Conservation (phyloP, 1,140 invertebrate species). For the Bombus cullumanus region DNA sequence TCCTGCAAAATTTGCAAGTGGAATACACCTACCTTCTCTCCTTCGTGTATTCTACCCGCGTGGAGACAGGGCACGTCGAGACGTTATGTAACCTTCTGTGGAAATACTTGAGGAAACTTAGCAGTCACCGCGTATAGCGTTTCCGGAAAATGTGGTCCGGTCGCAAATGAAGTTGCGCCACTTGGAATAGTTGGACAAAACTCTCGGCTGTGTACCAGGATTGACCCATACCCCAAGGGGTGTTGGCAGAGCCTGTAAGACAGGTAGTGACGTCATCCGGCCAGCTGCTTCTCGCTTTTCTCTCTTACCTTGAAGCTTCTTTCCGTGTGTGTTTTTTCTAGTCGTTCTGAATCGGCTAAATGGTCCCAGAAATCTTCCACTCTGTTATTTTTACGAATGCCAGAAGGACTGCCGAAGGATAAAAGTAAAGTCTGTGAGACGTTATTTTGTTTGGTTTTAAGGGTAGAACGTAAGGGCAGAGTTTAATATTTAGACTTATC, state of each 20-base stretch:
- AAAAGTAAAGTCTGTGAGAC: not conserved
- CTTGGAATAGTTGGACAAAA: conserved; percentile 49
- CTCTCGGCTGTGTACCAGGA: conserved; percentile 34
- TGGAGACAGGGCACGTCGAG: not conserved
- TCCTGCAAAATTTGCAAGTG: not conserved
- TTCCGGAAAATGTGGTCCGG: not conserved
- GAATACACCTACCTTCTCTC: not conserved
- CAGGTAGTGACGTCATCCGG: conserved; percentile 79
- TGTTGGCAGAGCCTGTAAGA: conserved; percentile 71
- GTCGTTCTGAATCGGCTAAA: not conserved
- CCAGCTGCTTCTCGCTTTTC: conserved; percentile 72
- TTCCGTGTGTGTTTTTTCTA: not conserved
- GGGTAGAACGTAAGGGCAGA: not conserved
- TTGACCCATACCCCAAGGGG: conserved; percentile 75
- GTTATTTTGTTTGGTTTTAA: not conserved
- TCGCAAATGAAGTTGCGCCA: conserved; percentile 53
- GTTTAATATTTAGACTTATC: not conserved
- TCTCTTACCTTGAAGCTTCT: not conserved
- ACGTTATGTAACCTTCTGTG: not conserved
- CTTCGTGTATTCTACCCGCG: not conserved
- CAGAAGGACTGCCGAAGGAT: not conserved
- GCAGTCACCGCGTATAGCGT: not conserved
- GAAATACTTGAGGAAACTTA: conserved; percentile 22
- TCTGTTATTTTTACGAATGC: not conserved
- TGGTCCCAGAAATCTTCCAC: not conserved